Conservation (phyloP, 2,113 vertebrate genomes). For the Equus quagga region DNA sequence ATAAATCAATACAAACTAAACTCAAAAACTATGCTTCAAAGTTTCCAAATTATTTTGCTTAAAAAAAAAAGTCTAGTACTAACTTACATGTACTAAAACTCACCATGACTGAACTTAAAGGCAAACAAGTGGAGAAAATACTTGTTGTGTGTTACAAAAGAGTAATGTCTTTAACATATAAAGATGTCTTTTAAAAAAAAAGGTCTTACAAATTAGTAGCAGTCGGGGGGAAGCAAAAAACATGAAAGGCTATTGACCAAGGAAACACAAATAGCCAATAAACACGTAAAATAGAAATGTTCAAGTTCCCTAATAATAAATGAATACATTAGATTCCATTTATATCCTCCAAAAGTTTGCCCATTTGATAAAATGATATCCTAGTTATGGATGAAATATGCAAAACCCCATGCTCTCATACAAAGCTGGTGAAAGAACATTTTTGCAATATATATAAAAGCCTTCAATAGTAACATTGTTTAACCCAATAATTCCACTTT, state of each 20-base stretch:
- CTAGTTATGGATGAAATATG: background rate
- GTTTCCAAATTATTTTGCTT: background rate
- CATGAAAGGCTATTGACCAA: background rate
- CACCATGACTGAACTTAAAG: background rate
- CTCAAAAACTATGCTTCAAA: background rate
- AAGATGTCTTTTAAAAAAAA: background rate
- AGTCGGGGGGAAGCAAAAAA: background rate
- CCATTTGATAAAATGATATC: background rate
- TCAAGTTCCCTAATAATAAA: background rate
- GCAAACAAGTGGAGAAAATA: background rate
- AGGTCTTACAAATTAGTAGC: background rate
- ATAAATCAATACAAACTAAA: slow-evolving; percentile 1
- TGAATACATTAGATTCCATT: background rate
- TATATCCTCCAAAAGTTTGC: background rate
- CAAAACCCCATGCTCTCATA: background rate
- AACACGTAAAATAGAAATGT: background rate
- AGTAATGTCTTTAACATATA: background rate
- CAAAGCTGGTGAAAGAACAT: background rate
- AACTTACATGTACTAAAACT: background rate
- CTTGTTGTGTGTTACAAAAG: background rate
- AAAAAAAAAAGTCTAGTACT: background rate
- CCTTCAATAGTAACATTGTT: background rate
- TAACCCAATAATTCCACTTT: background rate
- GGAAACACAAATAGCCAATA: background rate
- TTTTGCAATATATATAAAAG: background rate